Percentiles rank a stretch among this genome's conserved stretches.
Evolutionary conservation across 2,888 invertebrate species (phyloP).

Genomic region (Eristalinus sepulchralis): DNA sequence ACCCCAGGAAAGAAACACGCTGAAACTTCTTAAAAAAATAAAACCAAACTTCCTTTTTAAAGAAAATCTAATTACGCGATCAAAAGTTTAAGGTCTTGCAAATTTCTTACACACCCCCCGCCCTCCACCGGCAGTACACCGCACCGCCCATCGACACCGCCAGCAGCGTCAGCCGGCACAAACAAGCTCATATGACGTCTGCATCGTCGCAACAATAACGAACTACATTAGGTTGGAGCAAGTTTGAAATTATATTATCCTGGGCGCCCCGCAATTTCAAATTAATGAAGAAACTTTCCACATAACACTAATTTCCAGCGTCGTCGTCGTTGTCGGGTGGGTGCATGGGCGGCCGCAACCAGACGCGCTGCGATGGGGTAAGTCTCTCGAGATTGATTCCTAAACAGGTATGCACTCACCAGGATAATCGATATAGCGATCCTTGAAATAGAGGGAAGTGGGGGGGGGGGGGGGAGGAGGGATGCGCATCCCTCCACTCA

Average conservation of each 20-base stretch:
- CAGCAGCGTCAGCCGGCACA: not conserved
- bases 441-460: slow-evolving; percentile 30
- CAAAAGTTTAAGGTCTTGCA: slow-evolving; percentile 34
- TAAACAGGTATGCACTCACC: slow-evolving; percentile 35
- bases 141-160: not conserved
- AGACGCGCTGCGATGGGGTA: not conserved
- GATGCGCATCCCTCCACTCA: not conserved
- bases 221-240: slow-evolving; percentile 44
- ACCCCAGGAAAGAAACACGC: not conserved
- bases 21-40: slow-evolving; percentile 17
- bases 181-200: slow-evolving; percentile 3
- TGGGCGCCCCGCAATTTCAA: slow-evolving; percentile 58
- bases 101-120: slow-evolving; percentile 7
- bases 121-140: not conserved
- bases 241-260: slow-evolving; percentile 60
- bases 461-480: slow-evolving; percentile 23
- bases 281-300: slow-evolving; percentile 68
- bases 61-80: slow-evolving; percentile 44
- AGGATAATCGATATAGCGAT: slow-evolving; percentile 53
- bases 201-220: slow-evolving; percentile 47
- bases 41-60: not conserved
- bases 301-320: slow-evolving; percentile 65
- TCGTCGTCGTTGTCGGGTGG: slow-evolving; percentile 24
- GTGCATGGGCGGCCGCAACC: not conserved
- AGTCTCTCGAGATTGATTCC: slow-evolving; percentile 40